A percentile compares a stretch with the other conserved stretches of the same genome.
Evolutionary conservation across 2,113 vertebrate species (phyloP).

Genomic region (Limnothrissa miodon): DNA sequence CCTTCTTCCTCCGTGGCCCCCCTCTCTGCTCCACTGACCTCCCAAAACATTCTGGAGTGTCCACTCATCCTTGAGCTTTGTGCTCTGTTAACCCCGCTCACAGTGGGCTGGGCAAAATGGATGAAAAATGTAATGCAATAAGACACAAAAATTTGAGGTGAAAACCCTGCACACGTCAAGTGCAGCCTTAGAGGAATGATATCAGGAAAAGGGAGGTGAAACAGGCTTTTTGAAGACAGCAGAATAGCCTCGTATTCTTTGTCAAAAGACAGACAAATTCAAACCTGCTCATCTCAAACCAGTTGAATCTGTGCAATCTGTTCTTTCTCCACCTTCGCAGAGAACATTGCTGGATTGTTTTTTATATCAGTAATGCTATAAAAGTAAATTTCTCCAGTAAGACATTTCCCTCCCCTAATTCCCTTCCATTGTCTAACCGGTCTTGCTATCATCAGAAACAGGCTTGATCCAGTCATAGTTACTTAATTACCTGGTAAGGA

Average conservation of each 20-base stretch:
- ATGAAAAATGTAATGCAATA: slow-evolving; percentile 10
- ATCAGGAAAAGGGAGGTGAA: neutral
- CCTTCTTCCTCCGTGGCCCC: neutral
- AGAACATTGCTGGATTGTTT: neutral
- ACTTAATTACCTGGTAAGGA: neutral
- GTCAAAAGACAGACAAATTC: neutral
- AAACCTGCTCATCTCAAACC: neutral
- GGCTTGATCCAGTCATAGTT: neutral
- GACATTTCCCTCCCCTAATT: neutral
- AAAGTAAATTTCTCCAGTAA: neutral
- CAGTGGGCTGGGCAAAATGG: neutral
- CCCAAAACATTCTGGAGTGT: neutral
- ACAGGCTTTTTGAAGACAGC: neutral
- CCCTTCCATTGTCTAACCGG: neutral
- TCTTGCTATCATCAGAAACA: neutral
- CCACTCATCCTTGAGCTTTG: neutral
- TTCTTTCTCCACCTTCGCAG: neutral
- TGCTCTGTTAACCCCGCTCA: neutral
- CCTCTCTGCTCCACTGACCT: neutral
- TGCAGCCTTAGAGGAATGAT: neutral
- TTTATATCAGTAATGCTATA: neutral
- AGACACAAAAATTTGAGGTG: neutral
- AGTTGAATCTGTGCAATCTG: neutral
- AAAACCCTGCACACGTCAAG: neutral
- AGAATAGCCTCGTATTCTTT: neutral